phyloP scores from a whole-genome alignment of 2,797 vertebrate species.

The Danio choprae region DNA sequence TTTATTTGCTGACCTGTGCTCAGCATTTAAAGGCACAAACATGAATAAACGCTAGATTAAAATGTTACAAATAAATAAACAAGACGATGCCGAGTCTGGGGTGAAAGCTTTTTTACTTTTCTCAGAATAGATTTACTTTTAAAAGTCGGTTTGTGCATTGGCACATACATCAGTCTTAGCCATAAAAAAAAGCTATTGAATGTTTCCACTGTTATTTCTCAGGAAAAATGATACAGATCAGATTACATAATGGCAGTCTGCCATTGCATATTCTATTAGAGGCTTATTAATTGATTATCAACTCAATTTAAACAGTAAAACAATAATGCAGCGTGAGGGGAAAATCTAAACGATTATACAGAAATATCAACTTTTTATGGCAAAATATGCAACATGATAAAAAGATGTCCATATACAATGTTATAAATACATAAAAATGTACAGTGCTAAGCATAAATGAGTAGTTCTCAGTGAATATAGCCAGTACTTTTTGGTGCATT shows the following conservation, averaged over 20 bases:
- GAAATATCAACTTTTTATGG: neutral
- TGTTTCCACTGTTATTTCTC: slow-evolving; percentile 8
- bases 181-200: neutral
- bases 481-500: too few species aligned
- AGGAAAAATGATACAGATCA: neutral
- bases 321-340: neutral
- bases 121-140: slow-evolving; percentile 13
- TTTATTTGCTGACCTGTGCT: neutral
- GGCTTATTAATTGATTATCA: too few species aligned
- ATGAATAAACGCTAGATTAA: neutral
- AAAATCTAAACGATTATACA: neutral
- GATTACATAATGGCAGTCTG: slow-evolving; percentile 16
- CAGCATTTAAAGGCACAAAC: neutral
- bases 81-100: neutral
- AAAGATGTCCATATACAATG: too few species aligned
- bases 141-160: slow-evolving; percentile 14
- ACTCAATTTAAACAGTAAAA: neutral
- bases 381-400: too few species aligned
- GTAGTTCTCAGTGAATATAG: too few species aligned
- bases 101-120: neutral
- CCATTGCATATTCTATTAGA: neutral
- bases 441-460: too few species aligned
- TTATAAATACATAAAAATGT: too few species aligned
- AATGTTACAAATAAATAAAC: neutral
- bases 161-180: neutral